These are phyloP conservation scores for Frieseomelitta varia DNA, from an alignment of 1,140 invertebrate species.

Conservation along the genomic window DNA sequence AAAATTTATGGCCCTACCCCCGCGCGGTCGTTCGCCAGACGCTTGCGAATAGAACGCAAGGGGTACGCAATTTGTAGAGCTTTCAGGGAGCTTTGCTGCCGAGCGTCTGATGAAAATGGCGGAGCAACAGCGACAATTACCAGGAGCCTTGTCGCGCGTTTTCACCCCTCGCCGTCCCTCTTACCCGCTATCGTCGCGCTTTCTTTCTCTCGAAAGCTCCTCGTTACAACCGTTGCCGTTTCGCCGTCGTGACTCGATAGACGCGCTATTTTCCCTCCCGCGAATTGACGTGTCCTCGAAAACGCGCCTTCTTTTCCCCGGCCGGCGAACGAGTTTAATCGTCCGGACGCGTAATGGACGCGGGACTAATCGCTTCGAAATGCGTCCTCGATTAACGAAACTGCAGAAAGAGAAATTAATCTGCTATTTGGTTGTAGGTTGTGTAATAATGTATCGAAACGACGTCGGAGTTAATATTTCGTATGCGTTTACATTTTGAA, in stretches of 20 bases:
- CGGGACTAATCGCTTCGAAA: no score
- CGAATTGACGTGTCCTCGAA: conserved; percentile 27
- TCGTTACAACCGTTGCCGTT: conserved; percentile 60
- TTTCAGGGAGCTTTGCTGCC: conserved; percentile 71
- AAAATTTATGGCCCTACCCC: conserved; percentile 76
- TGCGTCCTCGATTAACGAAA: no score
- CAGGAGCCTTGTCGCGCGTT: conserved; percentile 64
- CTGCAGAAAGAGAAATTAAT: no score
- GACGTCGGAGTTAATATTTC: no score
- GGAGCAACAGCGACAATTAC: conserved; percentile 72
- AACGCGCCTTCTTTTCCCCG: conserved; percentile 19
- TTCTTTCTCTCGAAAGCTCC: conserved; percentile 2
- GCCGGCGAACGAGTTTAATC: no score
- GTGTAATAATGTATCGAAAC: no score
- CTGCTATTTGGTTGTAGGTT: no score
- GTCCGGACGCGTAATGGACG: no score
- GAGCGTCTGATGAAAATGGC: conserved; percentile 64
- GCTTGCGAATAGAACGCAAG: conserved; percentile 58
- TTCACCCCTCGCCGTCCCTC: conserved; percentile 23
- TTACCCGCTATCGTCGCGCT: neutral
- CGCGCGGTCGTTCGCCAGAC: conserved; percentile 35
- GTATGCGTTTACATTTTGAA: no score
- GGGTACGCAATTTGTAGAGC: conserved; percentile 78
- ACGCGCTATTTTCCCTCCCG: conserved; percentile 46
- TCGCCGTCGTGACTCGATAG: conserved; percentile 61